A percentile compares a stretch with the other conserved stretches of the same genome.
phyloP scores from a whole-genome alignment of 2,797 vertebrate genomes.

The Lithobates sylvaticus region DNA sequence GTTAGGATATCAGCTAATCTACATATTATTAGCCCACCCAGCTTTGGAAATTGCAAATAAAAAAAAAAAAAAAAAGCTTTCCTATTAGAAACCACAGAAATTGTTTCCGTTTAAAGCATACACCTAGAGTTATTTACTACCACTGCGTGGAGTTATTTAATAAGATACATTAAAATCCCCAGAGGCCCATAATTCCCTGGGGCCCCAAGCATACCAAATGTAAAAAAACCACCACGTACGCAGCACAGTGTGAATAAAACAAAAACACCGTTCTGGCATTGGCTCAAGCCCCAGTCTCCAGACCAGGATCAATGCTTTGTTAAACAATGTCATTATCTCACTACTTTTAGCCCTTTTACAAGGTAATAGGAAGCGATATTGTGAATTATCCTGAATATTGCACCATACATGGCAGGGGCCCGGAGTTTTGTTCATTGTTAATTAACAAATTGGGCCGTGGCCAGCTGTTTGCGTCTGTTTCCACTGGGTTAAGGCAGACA shows the following conservation, averaged over 20 bases:
- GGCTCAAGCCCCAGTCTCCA: conserved; percentile 1
- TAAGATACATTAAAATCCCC: neutral
- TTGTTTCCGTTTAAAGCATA: no score
- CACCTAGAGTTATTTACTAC: no score
- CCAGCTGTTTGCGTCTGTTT: conserved; percentile 76
- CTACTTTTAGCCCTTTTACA: conserved; percentile 52
- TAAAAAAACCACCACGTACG: neutral
- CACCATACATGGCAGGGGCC: conserved; percentile 40
- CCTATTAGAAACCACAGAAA: no score
- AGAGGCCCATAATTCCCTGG: neutral
- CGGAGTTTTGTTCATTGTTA: conserved; percentile 72
- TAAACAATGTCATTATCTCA: conserved; percentile 59
- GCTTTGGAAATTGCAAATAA: no score
- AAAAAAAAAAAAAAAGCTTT: no score
- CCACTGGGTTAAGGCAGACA: conserved; percentile 78
- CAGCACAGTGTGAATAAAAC: conserved; percentile 15
- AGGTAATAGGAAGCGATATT: conserved; percentile 62
- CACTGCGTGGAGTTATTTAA: neutral
- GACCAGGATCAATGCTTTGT: conserved; percentile 54
- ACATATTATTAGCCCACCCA: no score
- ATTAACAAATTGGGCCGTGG: conserved; percentile 80
- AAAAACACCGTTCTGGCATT: conserved; percentile 46
- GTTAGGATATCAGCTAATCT: no score
- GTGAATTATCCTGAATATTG: conserved; percentile 53
- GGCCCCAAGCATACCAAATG: neutral